Base-by-base conservation (phyloP, 2,888 invertebrate species). In the Sphaerophoria taeniata region DNA sequence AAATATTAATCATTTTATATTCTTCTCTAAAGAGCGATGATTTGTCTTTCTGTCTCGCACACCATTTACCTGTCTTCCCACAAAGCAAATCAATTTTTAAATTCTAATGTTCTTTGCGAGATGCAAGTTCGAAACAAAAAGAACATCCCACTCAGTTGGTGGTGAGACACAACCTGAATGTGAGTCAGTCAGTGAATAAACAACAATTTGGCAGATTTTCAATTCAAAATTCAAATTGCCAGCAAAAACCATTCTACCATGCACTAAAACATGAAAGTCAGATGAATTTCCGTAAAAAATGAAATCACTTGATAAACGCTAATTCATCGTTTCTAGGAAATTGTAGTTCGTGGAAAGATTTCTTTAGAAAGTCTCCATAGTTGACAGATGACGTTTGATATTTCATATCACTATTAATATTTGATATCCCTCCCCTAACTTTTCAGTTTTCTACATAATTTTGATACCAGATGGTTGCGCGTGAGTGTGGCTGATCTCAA, bases 61-160 rank as follows among this genome's bases (percentile, higher is more conserved):
- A 76, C 51, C 16, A 71, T 65, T 67, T 80, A 84, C 84, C 84
- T 84, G 84, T 79, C 79, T 53, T 80, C 84, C 84, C 75, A 84
- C 84, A 71, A 74, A 36, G 47, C 61, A 67, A 80, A 80, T 60
- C 55, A 80, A 24, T 24, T 24, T 61, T 60, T 67, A 47, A 80
- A 71, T 84, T 80, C 84, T 75, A 84, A 80, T 80, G 60, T 60
- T 53, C 43, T 51, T 84, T 80, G 84, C 80, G 75, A 79, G 74
- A 72, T 74, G 36, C 14, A 6, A 53, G 6, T 6, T n/a, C 34
- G 6, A 39, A 51, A 16, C 53, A n/a, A 45, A 53, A 2, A 36
- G 36, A 67, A 39, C 73, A 60, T 69, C 71, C 61, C 58, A 71
- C 70, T 36, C 56, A 65, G 45, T 82, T 24, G 63, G 61, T 45